Evolutionary conservation across 64 coral and sea anemone genomes (phyloP), one percentile per base, ranked within the genome.

Genomic region (Catalaphyllia jardinei): DNA sequence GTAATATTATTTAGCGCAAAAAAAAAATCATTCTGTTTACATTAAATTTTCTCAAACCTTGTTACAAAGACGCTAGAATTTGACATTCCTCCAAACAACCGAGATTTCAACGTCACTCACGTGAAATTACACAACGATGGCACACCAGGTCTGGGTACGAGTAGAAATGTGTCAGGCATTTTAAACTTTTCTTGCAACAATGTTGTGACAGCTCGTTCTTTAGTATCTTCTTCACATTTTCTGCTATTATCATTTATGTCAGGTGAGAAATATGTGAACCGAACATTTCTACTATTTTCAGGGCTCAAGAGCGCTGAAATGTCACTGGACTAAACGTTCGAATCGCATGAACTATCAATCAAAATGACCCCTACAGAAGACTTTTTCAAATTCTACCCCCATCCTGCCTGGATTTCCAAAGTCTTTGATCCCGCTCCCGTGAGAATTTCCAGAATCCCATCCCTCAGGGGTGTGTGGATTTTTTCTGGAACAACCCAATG

Each of bases 181-280:
- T 79, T 8, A 79, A 19, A 13, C n/a, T 79, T 52, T 60, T 60
- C 77, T 79, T 24, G 42, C 77, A 79, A 79, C 25, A 79, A n/a
- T n/a, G n/a, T n/a, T n/a, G n/a, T 29, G 13, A 52, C 60, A 60
- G 77, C 52, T n/a, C 59, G 42, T 55, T 79, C 76, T 79, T 79
- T 79, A 29, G 76, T 29, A 79, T 79, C 46, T 79, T 79, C 50
- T 55, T 79, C 20, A 20, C 76, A 49, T 79, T 79, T 79, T 79
- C 46, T 79, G 76, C 76, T 79, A 79, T 79, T 79, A 79, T 79
- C 46, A 54, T 79, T 79, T 79, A 57, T 79, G 76, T 79, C 76
- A 79, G 76, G 76, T 54, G 76, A 79, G 76, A 79, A 79, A 79
- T 54, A 52, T 55, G 4, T 78, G 42, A 78, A 55, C 39, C 57